Conservation (phyloP, 2,797 vertebrate species). For the Diplodus puntazzo region DNA sequence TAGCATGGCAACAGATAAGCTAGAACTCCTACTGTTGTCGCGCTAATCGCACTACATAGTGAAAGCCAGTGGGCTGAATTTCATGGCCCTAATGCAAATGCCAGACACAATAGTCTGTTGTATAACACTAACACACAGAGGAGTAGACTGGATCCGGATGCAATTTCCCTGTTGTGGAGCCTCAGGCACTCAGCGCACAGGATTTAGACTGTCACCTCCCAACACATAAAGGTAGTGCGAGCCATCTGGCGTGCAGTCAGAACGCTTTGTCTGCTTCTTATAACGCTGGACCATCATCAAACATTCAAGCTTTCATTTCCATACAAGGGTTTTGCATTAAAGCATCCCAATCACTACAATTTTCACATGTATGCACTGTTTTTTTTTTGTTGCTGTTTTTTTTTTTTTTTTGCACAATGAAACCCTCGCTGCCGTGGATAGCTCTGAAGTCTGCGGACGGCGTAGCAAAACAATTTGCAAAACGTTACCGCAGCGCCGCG, state of each 20-base stretch:
- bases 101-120: conserved; percentile 80
- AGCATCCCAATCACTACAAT: not conserved
- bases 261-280: conserved; percentile 43
- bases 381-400: not conserved
- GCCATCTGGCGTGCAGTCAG: conserved; percentile 58
- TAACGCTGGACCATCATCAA: conserved; percentile 39
- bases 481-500: not conserved
- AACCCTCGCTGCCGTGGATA: not conserved
- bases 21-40: conserved; percentile 63
- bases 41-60: conserved; percentile 51
- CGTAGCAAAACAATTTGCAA: conserved; percentile 22
- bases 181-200: conserved; percentile 52
- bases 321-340: conserved; percentile 31
- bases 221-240: conserved; percentile 57
- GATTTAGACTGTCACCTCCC: conserved; percentile 66
- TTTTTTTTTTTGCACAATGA: conserved; percentile 5
- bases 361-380: not conserved
- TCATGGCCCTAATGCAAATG: conserved; percentile 80
- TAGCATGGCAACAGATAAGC: conserved; percentile 71
- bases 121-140: conserved; percentile 77
- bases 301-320: conserved; percentile 38
- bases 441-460: not conserved
- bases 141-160: conserved; percentile 75
- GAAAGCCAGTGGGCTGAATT: conserved; percentile 76
- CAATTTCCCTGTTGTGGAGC: conserved; percentile 73